Evolutionary conservation across 1,140 invertebrate species (phyloP), one percentile per base, ranked within the genome.

Genomic region (Melitaea cinxia): DNA sequence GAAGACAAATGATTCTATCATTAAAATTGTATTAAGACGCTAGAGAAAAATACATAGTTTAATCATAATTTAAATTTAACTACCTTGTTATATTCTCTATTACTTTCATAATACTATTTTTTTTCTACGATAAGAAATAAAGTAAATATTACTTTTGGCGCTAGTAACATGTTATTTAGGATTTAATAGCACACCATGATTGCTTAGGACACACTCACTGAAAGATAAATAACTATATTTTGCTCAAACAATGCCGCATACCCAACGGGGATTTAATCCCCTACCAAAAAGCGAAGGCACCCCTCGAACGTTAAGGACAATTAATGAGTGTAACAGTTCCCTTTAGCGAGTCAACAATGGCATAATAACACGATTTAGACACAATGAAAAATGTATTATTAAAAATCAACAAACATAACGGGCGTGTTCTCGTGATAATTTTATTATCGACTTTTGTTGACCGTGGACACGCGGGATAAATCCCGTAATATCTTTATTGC

Each of bases 191-290:
- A 60, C 56, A 71, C 39, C 23, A 56, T 69, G 53, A 56, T 53
- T 73, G 60, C 67, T 66, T 57, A 68, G 66, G 45, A 66, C 65
- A 71, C 70, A 50, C 56, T 65, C 74, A 81, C 75, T 73, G 73
- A 75, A 82, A 84, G 79, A 80, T 82, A 79, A 79, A 78, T 82
- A 83, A 85, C 79, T 82, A 78, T 85, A 82, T 85, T 84, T 83
- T 82, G 65, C 26, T 57, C 77, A 79, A 84, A 89, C 85, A 89
- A 89, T 75, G 69, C 72, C 47, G 23, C 59, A 65, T 66, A 72
- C 83, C 80, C 84, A 72, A 63, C 65, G 61, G 72, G 57, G 69
- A 53, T 62, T 49, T 79, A 78, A 85, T 80, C 82, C 83, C 83
- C 80, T 78, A 62, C 62, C 63, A 68, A 70, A 73, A 60, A 68